Evolutionary conservation across 2,888 invertebrate species (phyloP).

Genomic region (Ochropacha duplaris): DNA sequence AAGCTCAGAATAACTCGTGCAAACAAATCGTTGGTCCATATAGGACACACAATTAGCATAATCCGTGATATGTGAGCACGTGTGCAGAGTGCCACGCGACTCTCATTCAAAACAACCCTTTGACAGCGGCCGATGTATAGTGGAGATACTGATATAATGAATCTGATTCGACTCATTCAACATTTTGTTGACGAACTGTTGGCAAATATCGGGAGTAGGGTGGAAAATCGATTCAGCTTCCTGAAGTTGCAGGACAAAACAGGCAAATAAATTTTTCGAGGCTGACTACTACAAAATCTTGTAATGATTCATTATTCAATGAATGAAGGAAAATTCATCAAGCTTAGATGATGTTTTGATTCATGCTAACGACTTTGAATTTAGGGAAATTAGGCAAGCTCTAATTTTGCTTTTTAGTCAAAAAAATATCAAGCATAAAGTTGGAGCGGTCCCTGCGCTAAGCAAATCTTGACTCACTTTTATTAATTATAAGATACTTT

Average conservation of each 20-base stretch:
- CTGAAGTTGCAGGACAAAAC: constrained; percentile 19
- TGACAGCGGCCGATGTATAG: constrained; percentile 40
- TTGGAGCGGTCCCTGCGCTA: too few relatives aligned
- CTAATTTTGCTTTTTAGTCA: too few relatives aligned
- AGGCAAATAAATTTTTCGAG: background rate
- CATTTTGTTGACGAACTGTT: constrained; percentile 33
- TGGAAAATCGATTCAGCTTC: constrained; percentile 31
- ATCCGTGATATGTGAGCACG: constrained; percentile 49
- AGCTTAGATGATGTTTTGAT: too few relatives aligned
- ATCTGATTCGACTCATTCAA: constrained; percentile 49
- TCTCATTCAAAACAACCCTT: constrained; percentile 53
- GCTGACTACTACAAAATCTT: too few relatives aligned
- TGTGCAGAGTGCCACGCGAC: constrained; percentile 50
- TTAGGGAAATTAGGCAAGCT: too few relatives aligned
- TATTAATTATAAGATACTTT: too few relatives aligned
- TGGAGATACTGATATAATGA: constrained; percentile 38
- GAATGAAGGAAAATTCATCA: too few relatives aligned
- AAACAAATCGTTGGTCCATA: constrained; percentile 32
- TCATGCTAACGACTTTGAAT: too few relatives aligned
- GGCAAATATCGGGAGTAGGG: constrained; percentile 34
- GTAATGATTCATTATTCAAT: too few relatives aligned
- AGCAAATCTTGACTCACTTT: too few relatives aligned
- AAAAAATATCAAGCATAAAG: too few relatives aligned
- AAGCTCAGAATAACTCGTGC: constrained; percentile 6
- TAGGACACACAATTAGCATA: constrained; percentile 53